Percentiles rank a stretch among this genome's conserved stretches.
Conservation (phyloP, 2,888 invertebrate genomes). For the Campopleginae sp. region DNA sequence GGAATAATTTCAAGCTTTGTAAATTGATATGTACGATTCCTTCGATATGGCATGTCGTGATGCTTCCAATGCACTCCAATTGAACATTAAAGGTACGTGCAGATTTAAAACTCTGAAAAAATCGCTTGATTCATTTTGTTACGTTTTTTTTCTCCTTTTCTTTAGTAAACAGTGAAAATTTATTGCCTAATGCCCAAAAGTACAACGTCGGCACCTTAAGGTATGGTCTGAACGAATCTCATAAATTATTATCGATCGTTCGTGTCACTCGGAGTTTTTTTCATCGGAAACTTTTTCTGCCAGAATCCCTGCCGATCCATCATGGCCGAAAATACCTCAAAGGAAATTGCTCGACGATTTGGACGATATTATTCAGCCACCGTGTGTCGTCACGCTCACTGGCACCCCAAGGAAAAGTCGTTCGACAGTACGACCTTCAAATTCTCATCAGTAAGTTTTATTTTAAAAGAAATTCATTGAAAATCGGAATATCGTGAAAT, state of each 20-base stretch:
- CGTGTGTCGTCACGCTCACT: slow-evolving; percentile 76
- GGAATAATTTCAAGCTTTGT: slow-evolving; percentile 21
- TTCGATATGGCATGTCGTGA: slow-evolving; percentile 78
- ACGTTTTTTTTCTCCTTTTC: slow-evolving; percentile 19
- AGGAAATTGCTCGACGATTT: slow-evolving; percentile 74
- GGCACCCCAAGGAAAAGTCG: slow-evolving; percentile 76
- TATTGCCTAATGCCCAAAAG: slow-evolving; percentile 72
- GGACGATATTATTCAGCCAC: slow-evolving; percentile 74
- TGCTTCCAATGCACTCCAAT: slow-evolving; percentile 72
- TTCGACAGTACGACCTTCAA: slow-evolving; percentile 71
- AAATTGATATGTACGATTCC: slow-evolving; percentile 73
- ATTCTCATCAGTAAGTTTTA: slow-evolving; percentile 74
- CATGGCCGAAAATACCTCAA: slow-evolving; percentile 82
- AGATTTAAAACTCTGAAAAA: not conserved
- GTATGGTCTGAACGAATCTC: slow-evolving; percentile 67
- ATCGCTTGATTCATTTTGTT: not conserved
- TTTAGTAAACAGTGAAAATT: slow-evolving; percentile 79
- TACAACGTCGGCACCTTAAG: slow-evolving; percentile 76
- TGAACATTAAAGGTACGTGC: slow-evolving; percentile 78
- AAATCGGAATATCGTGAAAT: not conserved
- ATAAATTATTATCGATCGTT: not conserved
- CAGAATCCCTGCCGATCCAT: slow-evolving; percentile 80
- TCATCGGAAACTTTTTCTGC: not conserved
- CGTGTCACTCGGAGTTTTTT: not conserved
- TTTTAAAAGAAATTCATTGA: not conserved